Conservation (phyloP, 1,140 invertebrate genomes). For the Phymastichus coffea region DNA sequence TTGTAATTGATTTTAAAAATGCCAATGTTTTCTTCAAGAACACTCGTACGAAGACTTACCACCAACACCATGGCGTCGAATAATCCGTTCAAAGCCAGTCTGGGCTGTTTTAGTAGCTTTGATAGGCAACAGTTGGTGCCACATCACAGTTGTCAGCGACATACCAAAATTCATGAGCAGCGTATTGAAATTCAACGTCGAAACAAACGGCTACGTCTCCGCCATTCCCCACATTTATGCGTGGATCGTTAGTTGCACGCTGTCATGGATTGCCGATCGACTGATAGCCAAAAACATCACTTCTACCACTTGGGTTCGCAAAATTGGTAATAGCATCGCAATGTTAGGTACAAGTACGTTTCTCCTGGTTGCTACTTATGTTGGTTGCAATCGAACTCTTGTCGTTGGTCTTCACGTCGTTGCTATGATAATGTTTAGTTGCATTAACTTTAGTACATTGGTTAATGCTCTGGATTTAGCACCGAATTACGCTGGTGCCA, state of each 20-base stretch:
- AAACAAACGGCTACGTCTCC: slow-evolving; percentile 66
- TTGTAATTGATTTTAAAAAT: too few relatives aligned
- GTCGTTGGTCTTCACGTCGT: slow-evolving; percentile 68
- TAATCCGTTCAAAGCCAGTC: slow-evolving; percentile 75
- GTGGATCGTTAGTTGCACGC: slow-evolving; percentile 64
- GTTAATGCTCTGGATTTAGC: too few relatives aligned
- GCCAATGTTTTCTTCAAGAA: slow-evolving; percentile 64
- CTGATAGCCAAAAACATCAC: not conserved
- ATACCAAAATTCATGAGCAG: slow-evolving; percentile 89
- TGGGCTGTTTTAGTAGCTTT: slow-evolving; percentile 71
- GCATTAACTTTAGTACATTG: too few relatives aligned
- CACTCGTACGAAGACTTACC: slow-evolving; percentile 61
- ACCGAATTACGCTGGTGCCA: too few relatives aligned
- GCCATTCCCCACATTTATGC: slow-evolving; percentile 70
- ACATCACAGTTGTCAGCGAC: slow-evolving; percentile 90
- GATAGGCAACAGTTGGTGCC: slow-evolving; percentile 90
- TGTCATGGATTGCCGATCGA: slow-evolving; percentile 66
- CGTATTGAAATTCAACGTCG: slow-evolving; percentile 81
- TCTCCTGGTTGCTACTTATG: slow-evolving; percentile 32
- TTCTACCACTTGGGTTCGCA: not conserved
- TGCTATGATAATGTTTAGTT: slow-evolving; percentile 68
- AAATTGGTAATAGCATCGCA: not conserved
- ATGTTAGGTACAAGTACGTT: slow-evolving; percentile 26
- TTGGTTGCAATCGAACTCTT: slow-evolving; percentile 41
- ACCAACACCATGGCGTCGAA: slow-evolving; percentile 69